A percentile compares a stretch with the other conserved stretches of the same genome.
Evolutionary conservation across 1,140 invertebrate species (phyloP).

Genomic region (Lerema accius): DNA sequence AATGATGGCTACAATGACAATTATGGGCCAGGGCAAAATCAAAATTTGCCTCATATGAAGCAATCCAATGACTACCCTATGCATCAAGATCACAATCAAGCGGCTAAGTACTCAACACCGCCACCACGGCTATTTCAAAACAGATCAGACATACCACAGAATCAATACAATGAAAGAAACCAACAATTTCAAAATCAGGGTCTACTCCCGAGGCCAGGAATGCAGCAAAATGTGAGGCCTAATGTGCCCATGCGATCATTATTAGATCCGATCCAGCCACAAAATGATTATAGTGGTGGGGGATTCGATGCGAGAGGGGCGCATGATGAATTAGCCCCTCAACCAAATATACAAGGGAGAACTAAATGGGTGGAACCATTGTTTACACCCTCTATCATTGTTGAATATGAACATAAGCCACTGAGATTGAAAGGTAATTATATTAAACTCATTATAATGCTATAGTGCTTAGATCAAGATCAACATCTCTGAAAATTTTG

Average conservation of each 20-base stretch:
- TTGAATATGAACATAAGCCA: conserved; percentile 88
- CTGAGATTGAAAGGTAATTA: conserved; percentile 78
- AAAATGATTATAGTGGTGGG: conserved; percentile 41
- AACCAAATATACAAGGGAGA: conserved; percentile 34
- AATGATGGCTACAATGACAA: conserved; percentile 39
- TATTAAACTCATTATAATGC: too few species aligned
- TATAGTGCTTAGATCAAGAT: too few species aligned
- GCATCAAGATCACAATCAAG: conserved; percentile 30
- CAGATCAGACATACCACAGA: conserved; percentile 33
- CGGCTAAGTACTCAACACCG: conserved; percentile 19
- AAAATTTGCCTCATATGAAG: conserved; percentile 18
- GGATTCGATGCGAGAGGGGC: conserved; percentile 42
- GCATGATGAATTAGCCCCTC: conserved; percentile 28
- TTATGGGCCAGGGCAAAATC: conserved; percentile 31
- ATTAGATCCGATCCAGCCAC: conserved; percentile 28
- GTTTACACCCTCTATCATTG: conserved; percentile 84
- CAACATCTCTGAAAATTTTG: too few species aligned
- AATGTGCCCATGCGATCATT: conserved; percentile 27
- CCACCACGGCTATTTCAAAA: conserved; percentile 37
- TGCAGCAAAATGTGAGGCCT: conserved; percentile 28
- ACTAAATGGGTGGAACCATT: conserved; percentile 71
- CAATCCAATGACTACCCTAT: conserved; percentile 17
- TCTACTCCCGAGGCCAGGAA: conserved; percentile 2
- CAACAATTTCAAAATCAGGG: conserved; percentile 6
- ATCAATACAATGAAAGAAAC: conserved; percentile 41